phyloP scores from a whole-genome alignment of 2,888 invertebrate genomes.

The Eupithecia insigniata region DNA sequence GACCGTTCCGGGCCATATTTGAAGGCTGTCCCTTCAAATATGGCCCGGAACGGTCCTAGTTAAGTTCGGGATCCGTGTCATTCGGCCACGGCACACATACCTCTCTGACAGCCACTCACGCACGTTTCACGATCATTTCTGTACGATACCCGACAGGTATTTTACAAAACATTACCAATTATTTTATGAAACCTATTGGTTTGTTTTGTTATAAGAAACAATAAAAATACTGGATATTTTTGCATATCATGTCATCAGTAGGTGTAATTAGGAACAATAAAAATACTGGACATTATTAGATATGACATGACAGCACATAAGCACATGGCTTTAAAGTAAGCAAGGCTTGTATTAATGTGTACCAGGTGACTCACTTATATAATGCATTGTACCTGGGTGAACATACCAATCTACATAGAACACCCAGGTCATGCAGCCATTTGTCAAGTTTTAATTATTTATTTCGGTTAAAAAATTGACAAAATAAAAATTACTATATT shows the following conservation, averaged over 20 bases:
- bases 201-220: background rate
- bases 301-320: background rate
- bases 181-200: background rate
- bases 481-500: too few species aligned
- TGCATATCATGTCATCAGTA: background rate
- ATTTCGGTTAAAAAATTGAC: too few species aligned
- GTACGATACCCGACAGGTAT: constrained; percentile 50
- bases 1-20: too few species aligned
- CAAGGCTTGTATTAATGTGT: background rate
- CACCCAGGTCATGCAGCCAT: too few species aligned
- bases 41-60: constrained; percentile 55
- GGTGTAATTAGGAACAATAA: too few species aligned
- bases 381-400: too few species aligned
- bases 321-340: background rate
- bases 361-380: background rate
- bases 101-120: constrained; percentile 62
- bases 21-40: constrained; percentile 61
- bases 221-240: background rate
- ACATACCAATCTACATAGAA: too few species aligned
- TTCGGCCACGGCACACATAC: constrained; percentile 79
- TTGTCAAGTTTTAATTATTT: too few species aligned
- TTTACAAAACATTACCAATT: background rate
- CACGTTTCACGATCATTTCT: constrained; percentile 53
- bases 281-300: too few species aligned
- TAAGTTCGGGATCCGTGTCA: constrained; percentile 72